A percentile compares a stretch with the other conserved stretches of the same genome.
Evolutionary conservation across 2,797 vertebrate species (phyloP).

Genomic region (Florisuga fusca): DNA sequence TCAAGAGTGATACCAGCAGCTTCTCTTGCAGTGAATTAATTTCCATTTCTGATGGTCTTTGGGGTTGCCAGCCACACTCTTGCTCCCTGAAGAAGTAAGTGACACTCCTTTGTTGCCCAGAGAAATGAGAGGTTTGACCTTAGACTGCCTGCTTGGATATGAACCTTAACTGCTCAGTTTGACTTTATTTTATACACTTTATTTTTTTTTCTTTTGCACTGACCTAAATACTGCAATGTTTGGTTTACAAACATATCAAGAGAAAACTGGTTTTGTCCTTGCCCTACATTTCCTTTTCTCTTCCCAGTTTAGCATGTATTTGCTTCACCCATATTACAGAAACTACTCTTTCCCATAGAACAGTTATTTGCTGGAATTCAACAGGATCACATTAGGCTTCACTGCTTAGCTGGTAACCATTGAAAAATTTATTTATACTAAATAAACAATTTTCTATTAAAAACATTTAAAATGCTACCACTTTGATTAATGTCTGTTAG

Average conservation of each 20-base stretch:
- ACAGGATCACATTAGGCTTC: neutral
- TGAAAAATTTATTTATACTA: neutral
- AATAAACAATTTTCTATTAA: neutral
- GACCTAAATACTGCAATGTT: constrained; percentile 13
- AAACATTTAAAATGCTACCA: neutral
- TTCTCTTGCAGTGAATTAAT: neutral
- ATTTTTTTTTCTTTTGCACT: neutral
- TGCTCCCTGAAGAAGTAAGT: neutral
- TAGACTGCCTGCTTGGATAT: neutral
- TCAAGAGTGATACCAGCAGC: neutral
- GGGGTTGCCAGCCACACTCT: neutral
- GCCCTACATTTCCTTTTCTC: constrained; percentile 5
- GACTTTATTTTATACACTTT: neutral
- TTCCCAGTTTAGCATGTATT: neutral
- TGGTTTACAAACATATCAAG: constrained; percentile 42
- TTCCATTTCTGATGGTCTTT: neutral
- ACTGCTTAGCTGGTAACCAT: neutral
- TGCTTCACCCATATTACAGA: neutral
- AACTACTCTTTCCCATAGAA: neutral
- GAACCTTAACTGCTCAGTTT: neutral
- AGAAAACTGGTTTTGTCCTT: constrained; percentile 29
- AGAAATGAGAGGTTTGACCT: constrained; percentile 5
- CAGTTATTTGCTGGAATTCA: neutral
- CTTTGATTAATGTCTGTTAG: neutral
- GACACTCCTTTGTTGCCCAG: neutral